Evolutionary conservation across 1,140 invertebrate genomes (phyloP), one percentile per base, ranked within the genome.

Genomic region (Trichonephila clavata): DNA sequence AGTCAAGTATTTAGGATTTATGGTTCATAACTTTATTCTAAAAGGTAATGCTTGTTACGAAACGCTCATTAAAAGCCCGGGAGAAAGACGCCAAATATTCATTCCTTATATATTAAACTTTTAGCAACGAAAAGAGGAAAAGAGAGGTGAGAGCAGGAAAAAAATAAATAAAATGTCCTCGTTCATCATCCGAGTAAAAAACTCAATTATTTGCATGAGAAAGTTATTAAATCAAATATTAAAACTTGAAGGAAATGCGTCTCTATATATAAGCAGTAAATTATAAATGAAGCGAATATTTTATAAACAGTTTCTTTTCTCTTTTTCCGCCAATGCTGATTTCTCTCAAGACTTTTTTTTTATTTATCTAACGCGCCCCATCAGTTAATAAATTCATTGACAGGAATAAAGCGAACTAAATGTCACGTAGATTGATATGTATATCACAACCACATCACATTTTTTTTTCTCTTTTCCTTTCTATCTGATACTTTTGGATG

Each of bases 201-300:
- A 77, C 86, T 18, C 92, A 93, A 93, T 93, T 93, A 93, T 93
- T 93, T 93, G 92, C 92, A 93, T 93, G 92, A 87, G 86, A 93
- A 93, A 93, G 92, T 93, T 93, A 93, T 93, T 93, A 93, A 93
- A 93, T 93, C 84, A 93, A 87, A 84, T 93, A 93, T 93, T 93
- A 93, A 93, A 93, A 86, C 50, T 80, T 87, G 80, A 77, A 84
- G 84, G 92, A 93, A 93, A 93, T 93, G 84, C 92, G 50, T 93
- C 43, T 80, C 43, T 80, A 32, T 32, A 89, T 86, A 92, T 81
- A 92, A 86, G 90, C 59, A 86, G 81, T 93, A 93, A 93, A 93
- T 93, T 93, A 87, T 86, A 87, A 87, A 87, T 93, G 92, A 86
- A 87, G 92, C 84, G 84, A 86, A 68, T 86, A 86, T 92, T 90